Evolutionary conservation across 2,888 invertebrate species (phyloP).

Genomic region (Hemicrepidius hirtus): DNA sequence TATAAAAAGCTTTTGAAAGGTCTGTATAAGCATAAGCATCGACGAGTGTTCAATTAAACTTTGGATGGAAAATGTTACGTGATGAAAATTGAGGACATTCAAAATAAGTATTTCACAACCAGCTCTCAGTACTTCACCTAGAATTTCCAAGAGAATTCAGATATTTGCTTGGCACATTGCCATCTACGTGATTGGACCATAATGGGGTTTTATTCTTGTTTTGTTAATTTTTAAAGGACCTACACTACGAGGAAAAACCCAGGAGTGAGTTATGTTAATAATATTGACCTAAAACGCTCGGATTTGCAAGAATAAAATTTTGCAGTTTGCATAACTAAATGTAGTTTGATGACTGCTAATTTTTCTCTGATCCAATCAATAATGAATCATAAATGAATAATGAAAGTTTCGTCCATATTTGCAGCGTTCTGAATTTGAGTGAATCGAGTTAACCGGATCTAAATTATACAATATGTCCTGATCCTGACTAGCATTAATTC

Average conservation of each 20-base stretch:
- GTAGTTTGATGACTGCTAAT: not conserved
- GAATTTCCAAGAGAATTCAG: not conserved
- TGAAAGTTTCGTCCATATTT: too few species aligned
- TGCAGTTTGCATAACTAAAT: not conserved
- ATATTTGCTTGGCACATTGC: not conserved
- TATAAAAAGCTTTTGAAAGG: not conserved
- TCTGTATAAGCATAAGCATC: not conserved
- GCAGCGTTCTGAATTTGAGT: too few species aligned
- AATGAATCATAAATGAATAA: too few species aligned
- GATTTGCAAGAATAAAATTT: too few species aligned
- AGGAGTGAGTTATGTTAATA: not conserved
- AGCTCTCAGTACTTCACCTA: not conserved
- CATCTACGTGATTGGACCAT: slow-evolving; percentile 2
- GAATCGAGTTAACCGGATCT: too few species aligned
- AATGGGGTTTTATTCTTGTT: not conserved
- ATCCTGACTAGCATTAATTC: too few species aligned
- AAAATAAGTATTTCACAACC: slow-evolving; percentile 14
- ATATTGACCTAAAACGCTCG: not conserved
- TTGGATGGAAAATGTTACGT: not conserved
- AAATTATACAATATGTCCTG: too few species aligned
- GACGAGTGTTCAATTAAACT: not conserved
- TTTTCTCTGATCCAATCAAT: too few species aligned
- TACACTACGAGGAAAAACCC: not conserved
- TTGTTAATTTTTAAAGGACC: not conserved
- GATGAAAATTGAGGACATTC: not conserved